phyloP scores from a whole-genome alignment of 1,140 invertebrate species.

The Psilanteris sp. region DNA sequence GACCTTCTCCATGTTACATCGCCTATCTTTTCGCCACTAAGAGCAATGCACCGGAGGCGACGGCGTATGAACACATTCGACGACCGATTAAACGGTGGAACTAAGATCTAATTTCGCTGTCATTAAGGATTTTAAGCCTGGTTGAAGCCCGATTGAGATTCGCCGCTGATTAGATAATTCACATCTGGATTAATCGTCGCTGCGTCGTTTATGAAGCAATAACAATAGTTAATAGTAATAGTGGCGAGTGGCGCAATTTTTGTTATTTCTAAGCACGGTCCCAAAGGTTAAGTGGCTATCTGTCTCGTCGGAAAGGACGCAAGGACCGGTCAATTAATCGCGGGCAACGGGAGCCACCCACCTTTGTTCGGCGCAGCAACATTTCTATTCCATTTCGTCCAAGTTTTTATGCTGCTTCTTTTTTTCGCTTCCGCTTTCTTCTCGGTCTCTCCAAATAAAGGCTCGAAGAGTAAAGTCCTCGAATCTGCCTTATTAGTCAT shows the following conservation, averaged over 20 bases:
- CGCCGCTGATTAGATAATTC: not conserved
- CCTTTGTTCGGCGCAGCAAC: slow-evolving; percentile 35
- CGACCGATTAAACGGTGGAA: not conserved
- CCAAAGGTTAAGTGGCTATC: slow-evolving; percentile 46
- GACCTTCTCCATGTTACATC: slow-evolving; percentile 32
- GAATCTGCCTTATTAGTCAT: slow-evolving; percentile 65
- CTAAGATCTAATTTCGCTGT: slow-evolving; percentile 5
- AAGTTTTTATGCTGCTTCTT: not conserved
- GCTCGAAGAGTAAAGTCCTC: slow-evolving; percentile 49
- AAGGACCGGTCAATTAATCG: slow-evolving; percentile 50
- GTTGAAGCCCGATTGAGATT: not conserved
- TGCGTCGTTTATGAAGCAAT: no score
- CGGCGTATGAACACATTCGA: not conserved
- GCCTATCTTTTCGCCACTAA: slow-evolving; percentile 25
- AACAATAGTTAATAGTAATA: no score
- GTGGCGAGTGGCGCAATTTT: no score
- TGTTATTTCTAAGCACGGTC: slow-evolving; percentile 26
- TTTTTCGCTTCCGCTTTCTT: slow-evolving; percentile 14
- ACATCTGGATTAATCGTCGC: no score
- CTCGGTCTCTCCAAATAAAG: slow-evolving; percentile 36
- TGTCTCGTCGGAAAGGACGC: slow-evolving; percentile 29
- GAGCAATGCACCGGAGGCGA: slow-evolving; percentile 9
- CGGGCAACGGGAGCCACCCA: slow-evolving; percentile 28
- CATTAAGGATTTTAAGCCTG: not conserved
- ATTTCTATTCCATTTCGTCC: slow-evolving; percentile 31